A percentile compares a stretch with the other conserved stretches of the same genome.
phyloP scores from a whole-genome alignment of 2,113 vertebrate species.

The Abramis brama region DNA sequence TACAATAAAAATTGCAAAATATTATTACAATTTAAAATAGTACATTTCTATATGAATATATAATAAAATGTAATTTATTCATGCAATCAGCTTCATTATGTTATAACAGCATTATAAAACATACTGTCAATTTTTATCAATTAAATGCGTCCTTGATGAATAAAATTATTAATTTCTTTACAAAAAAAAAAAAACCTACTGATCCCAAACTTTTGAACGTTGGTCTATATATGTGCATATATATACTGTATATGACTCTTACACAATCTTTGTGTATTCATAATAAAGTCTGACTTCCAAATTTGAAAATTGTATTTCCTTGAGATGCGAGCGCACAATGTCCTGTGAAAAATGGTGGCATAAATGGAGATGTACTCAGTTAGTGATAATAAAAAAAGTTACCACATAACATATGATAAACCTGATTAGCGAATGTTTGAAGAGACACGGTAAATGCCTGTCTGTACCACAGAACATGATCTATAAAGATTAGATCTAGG shows the following conservation, averaged over 20 bases:
- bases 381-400: background rate
- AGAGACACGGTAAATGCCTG: background rate
- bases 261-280: background rate
- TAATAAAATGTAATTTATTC: too few relatives aligned
- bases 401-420: background rate
- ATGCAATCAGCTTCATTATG: too few relatives aligned
- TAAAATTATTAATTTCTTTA: too few relatives aligned
- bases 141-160: too few relatives aligned
- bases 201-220: background rate
- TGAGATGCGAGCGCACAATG: background rate
- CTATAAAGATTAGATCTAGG: background rate
- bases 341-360: background rate
- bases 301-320: background rate
- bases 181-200: too few relatives aligned
- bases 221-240: too few relatives aligned
- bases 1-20: background rate
- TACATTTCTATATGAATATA: too few relatives aligned
- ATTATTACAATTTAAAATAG: too few relatives aligned
- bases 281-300: background rate
- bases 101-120: too few relatives aligned
- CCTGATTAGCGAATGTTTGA: background rate
- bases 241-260: background rate
- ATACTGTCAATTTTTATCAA: too few relatives aligned
- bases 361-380: background rate
- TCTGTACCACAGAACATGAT: background rate